Evolutionary conservation across 2,113 vertebrate species (phyloP).

Genomic region (Stigmatopora argus): DNA sequence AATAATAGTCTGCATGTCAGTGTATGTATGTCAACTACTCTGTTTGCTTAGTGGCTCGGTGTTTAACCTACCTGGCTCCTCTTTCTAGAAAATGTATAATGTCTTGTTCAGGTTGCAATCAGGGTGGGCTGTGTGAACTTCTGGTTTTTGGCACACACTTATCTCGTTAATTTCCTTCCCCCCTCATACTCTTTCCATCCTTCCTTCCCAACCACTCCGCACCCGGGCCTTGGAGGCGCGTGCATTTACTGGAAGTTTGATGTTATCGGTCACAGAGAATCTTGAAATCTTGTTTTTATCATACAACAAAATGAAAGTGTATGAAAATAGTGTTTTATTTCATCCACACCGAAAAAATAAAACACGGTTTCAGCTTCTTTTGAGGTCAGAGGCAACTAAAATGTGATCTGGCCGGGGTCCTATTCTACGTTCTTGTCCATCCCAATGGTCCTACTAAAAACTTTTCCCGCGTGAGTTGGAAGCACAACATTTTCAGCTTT

Average conservation of each 20-base stretch:
- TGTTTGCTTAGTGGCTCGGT: constrained; percentile 35
- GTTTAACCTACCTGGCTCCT: constrained; percentile 61
- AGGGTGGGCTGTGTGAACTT: constrained; percentile 64
- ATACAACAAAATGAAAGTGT: neutral
- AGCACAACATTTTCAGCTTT: neutral
- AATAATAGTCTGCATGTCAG: constrained; percentile 47
- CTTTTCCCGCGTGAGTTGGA: neutral
- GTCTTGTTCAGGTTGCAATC: constrained; percentile 63
- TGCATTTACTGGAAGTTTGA: constrained; percentile 48
- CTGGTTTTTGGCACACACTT: constrained; percentile 65
- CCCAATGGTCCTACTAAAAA: neutral
- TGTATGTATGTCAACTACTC: constrained; percentile 38
- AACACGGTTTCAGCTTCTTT: neutral
- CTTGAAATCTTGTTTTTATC: neutral
- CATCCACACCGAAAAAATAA: neutral
- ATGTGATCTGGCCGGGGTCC: neutral
- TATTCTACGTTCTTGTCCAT: neutral
- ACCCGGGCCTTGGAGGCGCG: constrained; percentile 45
- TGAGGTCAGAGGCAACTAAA: neutral
- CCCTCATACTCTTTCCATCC: constrained; percentile 78
- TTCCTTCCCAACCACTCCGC: constrained; percentile 68
- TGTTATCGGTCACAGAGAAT: constrained; percentile 39
- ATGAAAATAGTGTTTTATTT: neutral
- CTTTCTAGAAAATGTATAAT: constrained; percentile 72
- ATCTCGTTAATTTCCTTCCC: constrained; percentile 72